Conservation (phyloP, 2,888 invertebrate species). For the Panopea generosa region DNA sequence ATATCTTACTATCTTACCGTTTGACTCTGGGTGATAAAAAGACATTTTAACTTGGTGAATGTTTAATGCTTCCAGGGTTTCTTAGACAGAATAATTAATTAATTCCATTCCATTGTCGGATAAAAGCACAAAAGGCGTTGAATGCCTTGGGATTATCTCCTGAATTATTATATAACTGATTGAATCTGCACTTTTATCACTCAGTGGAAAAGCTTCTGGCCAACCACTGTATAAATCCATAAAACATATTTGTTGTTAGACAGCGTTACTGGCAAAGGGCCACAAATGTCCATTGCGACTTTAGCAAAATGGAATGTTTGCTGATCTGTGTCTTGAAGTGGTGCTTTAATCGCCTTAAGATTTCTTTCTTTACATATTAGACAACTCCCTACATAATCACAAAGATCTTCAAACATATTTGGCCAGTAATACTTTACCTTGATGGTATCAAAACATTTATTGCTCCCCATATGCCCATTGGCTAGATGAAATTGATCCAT, state of each 20-base stretch:
- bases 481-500: too few relatives aligned
- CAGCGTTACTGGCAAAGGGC: constrained; percentile 46
- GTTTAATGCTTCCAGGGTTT: constrained; percentile 29
- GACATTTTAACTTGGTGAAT: constrained; percentile 33
- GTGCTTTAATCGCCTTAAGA: too few relatives aligned
- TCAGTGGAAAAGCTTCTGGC: constrained; percentile 19
- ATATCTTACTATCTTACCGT: constrained; percentile 12
- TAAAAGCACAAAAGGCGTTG: too few relatives aligned
- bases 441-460: too few relatives aligned
- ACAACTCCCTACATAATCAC: too few relatives aligned
- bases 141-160: too few relatives aligned
- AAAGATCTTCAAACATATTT: too few relatives aligned
- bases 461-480: too few relatives aligned
- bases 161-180: constrained; percentile 9
- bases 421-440: too few relatives aligned
- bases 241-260: constrained; percentile 42
- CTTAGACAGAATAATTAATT: constrained; percentile 13
- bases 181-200: constrained; percentile 17
- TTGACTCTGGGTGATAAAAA: constrained; percentile 14
- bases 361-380: too few relatives aligned
- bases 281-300: constrained; percentile 27
- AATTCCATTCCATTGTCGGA: constrained; percentile 46
- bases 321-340: too few relatives aligned
- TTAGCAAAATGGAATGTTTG: too few relatives aligned
- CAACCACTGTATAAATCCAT: constrained; percentile 21